Conservation (phyloP, 2,113 vertebrate genomes). For the Coracopsis vasa region DNA sequence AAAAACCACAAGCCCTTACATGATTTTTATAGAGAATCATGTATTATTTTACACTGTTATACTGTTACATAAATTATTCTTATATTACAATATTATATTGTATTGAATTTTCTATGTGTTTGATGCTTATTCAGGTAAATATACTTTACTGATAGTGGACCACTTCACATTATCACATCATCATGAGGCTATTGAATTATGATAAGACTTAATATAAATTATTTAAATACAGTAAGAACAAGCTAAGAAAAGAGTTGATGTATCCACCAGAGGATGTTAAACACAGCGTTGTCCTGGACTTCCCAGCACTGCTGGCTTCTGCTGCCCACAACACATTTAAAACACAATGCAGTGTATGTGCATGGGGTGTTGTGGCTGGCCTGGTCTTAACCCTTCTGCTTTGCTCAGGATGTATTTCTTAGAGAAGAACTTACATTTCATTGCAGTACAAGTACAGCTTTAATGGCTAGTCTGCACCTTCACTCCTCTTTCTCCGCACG, state of each 20-base stretch:
- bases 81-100: background rate
- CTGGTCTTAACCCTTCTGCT: background rate
- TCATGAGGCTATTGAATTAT: background rate
- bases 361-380: background rate
- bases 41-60: background rate
- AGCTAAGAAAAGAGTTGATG: background rate
- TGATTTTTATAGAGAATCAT: background rate
- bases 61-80: background rate
- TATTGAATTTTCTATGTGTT: background rate
- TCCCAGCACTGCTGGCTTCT: background rate
- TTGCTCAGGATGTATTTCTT: background rate
- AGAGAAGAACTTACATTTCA: background rate
- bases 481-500: background rate
- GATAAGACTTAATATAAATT: background rate
- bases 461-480: background rate
- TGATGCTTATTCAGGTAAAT: background rate
- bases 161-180: rapidly evolving
- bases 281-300: rapidly evolving
- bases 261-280: background rate
- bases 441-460: background rate
- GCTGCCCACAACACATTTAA: background rate
- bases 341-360: rapidly evolving
- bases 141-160: background rate
- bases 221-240: background rate
- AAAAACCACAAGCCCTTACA: rapidly evolving